Conservation (phyloP, 2,888 invertebrate genomes). For the Cephus pygmeus region DNA sequence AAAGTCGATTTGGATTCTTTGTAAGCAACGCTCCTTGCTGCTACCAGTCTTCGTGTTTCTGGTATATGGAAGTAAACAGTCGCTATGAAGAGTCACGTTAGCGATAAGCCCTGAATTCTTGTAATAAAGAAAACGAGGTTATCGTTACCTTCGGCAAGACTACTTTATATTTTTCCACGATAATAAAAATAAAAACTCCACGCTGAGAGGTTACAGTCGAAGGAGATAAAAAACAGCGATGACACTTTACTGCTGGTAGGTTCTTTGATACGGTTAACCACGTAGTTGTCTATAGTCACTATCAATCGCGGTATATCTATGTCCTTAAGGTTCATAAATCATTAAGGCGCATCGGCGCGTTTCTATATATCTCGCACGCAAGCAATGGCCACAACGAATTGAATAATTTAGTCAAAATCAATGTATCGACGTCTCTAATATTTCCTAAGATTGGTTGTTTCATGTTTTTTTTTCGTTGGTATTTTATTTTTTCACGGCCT, state of each 20-base stretch:
- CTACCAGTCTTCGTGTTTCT: neutral
- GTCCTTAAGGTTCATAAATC: neutral
- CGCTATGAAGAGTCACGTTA: neutral
- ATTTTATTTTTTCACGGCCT: neutral
- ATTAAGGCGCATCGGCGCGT: neutral
- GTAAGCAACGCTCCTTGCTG: neutral
- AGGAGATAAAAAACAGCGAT: neutral
- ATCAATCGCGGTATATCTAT: neutral
- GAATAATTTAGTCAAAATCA: neutral
- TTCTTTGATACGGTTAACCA: neutral
- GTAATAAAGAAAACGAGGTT: slow-evolving; percentile 1
- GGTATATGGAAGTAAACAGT: neutral
- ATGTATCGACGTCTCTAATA: neutral
- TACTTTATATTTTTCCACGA: neutral
- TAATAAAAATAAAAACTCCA: neutral
- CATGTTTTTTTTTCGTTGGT: neutral
- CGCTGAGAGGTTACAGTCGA: neutral
- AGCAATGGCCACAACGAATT: neutral
- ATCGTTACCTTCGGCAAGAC: slow-evolving; percentile 2
- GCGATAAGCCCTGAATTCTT: neutral
- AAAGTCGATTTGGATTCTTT: neutral
- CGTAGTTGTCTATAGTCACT: neutral
- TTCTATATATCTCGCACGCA: neutral
- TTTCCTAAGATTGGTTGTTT: neutral
- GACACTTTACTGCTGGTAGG: neutral